Evolutionary conservation across 2,113 vertebrate species (phyloP).

Genomic region (Nothocercus nigrocapillus): DNA sequence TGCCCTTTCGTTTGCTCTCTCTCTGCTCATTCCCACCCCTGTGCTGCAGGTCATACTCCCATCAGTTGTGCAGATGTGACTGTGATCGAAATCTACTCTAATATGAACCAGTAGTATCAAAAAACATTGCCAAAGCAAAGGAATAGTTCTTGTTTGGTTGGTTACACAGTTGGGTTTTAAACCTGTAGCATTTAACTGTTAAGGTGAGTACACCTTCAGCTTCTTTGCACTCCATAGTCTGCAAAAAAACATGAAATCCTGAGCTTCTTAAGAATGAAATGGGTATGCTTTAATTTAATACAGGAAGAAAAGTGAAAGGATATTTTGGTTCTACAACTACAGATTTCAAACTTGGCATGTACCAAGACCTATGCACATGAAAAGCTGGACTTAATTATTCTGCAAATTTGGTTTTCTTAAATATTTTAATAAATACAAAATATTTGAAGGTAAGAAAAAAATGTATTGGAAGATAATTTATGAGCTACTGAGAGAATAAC

Average conservation of each 20-base stretch:
- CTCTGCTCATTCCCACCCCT: neutral
- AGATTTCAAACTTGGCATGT: neutral
- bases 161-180: neutral
- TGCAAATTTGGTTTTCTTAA: neutral
- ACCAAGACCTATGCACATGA: neutral
- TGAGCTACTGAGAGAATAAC: neutral
- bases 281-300: neutral
- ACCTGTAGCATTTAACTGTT: neutral
- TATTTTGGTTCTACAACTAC: neutral
- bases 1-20: too few species aligned
- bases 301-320: neutral
- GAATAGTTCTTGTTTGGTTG: neutral
- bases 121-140: neutral
- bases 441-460: conserved; percentile 1
- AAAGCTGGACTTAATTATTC: neutral
- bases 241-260: neutral
- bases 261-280: neutral
- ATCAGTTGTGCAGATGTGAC: neutral
- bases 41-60: neutral
- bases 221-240: neutral
- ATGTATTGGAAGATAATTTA: neutral
- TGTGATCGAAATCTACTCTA: neutral
- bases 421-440: conserved; percentile 11
- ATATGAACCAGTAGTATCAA: neutral
- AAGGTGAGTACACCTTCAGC: neutral